Evolutionary conservation across 2,888 invertebrate species (phyloP).

Genomic region (Panopea generosa): DNA sequence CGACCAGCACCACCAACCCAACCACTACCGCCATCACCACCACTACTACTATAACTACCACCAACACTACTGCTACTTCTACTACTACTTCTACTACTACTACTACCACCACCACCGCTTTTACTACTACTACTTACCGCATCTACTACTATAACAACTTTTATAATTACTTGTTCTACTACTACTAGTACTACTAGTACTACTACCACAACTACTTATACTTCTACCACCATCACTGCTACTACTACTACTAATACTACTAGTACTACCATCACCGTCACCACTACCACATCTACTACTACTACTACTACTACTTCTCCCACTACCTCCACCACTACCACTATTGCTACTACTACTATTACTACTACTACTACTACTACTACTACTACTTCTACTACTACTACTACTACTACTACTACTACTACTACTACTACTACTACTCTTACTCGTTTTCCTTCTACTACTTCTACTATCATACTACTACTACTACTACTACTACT

Average conservation of each 20-base stretch:
- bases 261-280: no score
- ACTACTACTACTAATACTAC: no score
- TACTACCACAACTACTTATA: no score
- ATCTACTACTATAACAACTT: no score
- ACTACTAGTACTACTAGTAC: conserved; percentile 5
- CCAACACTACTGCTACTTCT: no score
- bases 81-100: conserved; percentile 21
- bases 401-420: conserved; percentile 5
- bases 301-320: no score
- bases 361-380: neutral
- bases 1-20: conserved; percentile 25
- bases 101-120: conserved; percentile 21
- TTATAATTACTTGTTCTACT: conserved; percentile 2
- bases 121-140: conserved; percentile 10
- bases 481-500: neutral
- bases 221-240: no score
- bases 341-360: conserved; percentile 1
- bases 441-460: conserved; percentile 5
- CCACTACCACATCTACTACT: no score
- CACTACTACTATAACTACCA: conserved; percentile 15
- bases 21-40: conserved; percentile 18
- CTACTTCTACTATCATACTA: no score
- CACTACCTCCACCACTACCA: no score
- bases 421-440: neutral
- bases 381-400: conserved; percentile 2